Conservation (phyloP, 2,113 vertebrate species). For the Aptenodytes forsteri region DNA sequence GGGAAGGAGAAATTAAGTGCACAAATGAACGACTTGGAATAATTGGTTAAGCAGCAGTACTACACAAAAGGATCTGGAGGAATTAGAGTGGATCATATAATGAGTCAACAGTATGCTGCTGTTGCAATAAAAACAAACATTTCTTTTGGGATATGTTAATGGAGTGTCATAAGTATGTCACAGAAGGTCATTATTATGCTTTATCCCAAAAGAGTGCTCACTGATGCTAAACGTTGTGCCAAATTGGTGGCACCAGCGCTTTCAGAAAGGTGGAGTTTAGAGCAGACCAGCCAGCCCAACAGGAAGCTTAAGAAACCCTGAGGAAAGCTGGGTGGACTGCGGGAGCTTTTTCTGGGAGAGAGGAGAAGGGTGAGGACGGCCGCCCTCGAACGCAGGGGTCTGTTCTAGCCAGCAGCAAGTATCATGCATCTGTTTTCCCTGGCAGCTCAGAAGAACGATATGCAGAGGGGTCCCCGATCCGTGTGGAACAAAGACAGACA, state of each 20-base stretch:
- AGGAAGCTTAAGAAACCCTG: neutral
- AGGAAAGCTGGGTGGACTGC: neutral
- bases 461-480: neutral
- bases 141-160: neutral
- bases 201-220: neutral
- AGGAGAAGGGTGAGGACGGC: neutral
- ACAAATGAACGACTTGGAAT: neutral
- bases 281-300: neutral
- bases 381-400: accelerated
- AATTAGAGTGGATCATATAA: conserved; percentile 21
- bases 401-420: neutral
- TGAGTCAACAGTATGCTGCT: neutral
- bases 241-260: neutral
- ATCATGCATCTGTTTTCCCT: neutral
- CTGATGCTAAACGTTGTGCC: neutral
- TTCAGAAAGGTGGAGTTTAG: neutral
- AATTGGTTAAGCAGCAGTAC: conserved; percentile 15
- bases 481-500: neutral
- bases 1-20: conserved; percentile 6
- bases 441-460: neutral
- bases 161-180: neutral
- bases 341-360: neutral
- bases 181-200: neutral
- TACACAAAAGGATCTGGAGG: conserved; percentile 3
- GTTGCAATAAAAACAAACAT: conserved; percentile 14